A percentile compares a stretch with the other conserved stretches of the same genome.
phyloP scores from a whole-genome alignment of 2,888 invertebrate species.

The Clitarchus hookeri region DNA sequence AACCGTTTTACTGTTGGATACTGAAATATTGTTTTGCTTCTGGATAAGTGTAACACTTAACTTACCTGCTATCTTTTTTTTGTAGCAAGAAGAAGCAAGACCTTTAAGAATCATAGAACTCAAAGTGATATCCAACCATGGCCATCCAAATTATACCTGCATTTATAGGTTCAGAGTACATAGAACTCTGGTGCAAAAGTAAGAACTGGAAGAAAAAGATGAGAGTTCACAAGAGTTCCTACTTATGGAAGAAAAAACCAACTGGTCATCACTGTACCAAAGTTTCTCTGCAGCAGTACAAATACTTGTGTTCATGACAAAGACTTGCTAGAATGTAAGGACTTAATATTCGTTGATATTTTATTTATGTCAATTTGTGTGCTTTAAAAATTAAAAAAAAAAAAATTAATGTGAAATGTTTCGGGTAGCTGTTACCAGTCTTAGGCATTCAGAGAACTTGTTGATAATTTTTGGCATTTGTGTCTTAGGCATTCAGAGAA shows the following conservation, averaged over 20 bases:
- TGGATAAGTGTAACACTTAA: too few relatives aligned
- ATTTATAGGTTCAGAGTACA: neutral
- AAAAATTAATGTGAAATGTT: neutral
- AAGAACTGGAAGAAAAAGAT: neutral
- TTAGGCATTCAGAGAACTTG: too few relatives aligned
- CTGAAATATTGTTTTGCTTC: too few relatives aligned
- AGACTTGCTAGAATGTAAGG: constrained; percentile 14
- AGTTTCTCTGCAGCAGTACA: constrained; percentile 14
- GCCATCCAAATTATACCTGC: neutral
- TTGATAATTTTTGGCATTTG: too few relatives aligned
- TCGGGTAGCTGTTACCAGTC: neutral
- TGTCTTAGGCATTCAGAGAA: too few relatives aligned
- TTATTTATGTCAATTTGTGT: neutral
- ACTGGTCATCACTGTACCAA: neutral
- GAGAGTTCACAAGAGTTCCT: neutral
- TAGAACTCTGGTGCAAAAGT: neutral
- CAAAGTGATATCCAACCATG: neutral
- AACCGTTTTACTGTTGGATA: too few relatives aligned
- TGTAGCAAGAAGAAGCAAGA: neutral
- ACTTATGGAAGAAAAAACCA: neutral
- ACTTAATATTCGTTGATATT: neutral
- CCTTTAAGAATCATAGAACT: neutral
- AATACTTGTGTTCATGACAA: neutral
- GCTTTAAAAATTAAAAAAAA: neutral
- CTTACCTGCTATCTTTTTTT: too few relatives aligned